Base-by-base conservation (phyloP, 2,888 invertebrate genomes). In the Andrena marginata region DNA sequence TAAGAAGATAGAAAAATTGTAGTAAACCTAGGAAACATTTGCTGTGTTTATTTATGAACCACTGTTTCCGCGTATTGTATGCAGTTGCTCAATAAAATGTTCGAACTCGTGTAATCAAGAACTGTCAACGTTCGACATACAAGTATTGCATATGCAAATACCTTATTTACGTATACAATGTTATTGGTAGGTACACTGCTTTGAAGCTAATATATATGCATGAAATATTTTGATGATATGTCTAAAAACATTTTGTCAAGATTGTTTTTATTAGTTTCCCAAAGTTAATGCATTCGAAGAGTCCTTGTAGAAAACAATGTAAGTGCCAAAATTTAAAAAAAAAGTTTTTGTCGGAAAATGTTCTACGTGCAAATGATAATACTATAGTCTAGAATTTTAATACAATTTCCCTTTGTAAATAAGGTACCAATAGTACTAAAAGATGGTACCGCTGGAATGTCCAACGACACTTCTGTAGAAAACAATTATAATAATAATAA, bases 11-110 rank as follows among this genome's bases (percentile, higher is more conserved):
- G 69, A 67, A 10, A 48, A 51, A 80, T 65, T 10, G 33, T 71
- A 26, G 13, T 31, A 51, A 33, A 31, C 20, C 68, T 69, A 79
- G 80, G 71, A 77, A 85, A 84, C 76, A 80, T 73, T 80, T 73
- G 31, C 13, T 33, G 33, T 29, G 60, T 60, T 59, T 23, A 23
- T 56, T 56, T 23, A 5, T 8, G 8, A 23, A 23, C 4, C 20
- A 56, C 10, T 23, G 26, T 56, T 26, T 16, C 0, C 16, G 13
- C 23, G 10, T 13, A 26, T 4, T 4, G 13, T 3, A 2, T 56
- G 56, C 26, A 23, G 56, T 51, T 13, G 31, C 20, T 3, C 33
- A 26, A 2, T 10, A 29, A 70, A 70, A 70, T 70, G 16, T 60
- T 69, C 35, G 26, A 69, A 56, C 51, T 6, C 26, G 23, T 59